Conservation (phyloP, 2,113 vertebrate genomes). For the Pluvialis apricaria region DNA sequence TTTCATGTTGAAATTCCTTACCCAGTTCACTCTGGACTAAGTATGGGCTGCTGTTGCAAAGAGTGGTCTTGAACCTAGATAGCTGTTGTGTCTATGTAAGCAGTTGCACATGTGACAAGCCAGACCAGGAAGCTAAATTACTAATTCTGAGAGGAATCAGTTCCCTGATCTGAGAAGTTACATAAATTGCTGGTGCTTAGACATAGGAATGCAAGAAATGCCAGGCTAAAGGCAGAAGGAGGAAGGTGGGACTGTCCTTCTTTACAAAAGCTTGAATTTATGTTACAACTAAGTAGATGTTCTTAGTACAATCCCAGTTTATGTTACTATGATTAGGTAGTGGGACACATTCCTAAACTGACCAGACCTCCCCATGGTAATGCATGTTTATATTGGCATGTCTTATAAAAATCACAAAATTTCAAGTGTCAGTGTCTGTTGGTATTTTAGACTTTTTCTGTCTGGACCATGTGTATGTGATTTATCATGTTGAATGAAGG, state of each 20-base stretch:
- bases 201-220: not conserved
- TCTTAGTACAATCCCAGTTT: not conserved
- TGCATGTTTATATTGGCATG: not conserved
- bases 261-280: not conserved
- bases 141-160: not conserved
- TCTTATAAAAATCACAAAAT: not conserved
- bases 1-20: not conserved
- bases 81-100: not conserved
- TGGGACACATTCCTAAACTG: not conserved
- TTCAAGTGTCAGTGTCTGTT: not conserved
- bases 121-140: not conserved
- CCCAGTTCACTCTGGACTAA: rapidly evolving
- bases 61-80: not conserved
- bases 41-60: not conserved
- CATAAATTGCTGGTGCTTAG: not conserved
- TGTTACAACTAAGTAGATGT: not conserved
- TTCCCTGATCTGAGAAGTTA: not conserved
- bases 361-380: not conserved
- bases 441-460: not conserved
- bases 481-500: not conserved
- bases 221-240: not conserved
- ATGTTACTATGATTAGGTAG: not conserved
- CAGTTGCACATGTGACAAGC: not conserved
- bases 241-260: not conserved
- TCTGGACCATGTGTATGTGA: no score